Percentiles rank a stretch among this genome's conserved stretches.
Evolutionary conservation across 2,113 vertebrate genomes (phyloP).

Genomic region (Tinamus guttatus): DNA sequence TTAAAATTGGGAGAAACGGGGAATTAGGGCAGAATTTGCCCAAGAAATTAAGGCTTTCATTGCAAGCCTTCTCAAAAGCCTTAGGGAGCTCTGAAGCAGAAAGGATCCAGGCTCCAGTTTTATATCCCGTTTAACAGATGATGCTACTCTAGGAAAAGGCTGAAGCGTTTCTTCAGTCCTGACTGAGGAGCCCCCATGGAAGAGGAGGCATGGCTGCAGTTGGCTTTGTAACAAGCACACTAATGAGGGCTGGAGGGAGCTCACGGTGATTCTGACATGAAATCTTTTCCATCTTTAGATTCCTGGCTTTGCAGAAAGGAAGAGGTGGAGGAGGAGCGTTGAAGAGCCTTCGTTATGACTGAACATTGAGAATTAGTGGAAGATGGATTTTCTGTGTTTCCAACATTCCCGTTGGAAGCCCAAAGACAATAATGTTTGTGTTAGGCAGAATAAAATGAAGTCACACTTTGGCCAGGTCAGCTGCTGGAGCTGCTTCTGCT

Average conservation of each 20-base stretch:
- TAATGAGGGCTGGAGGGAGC: neutral
- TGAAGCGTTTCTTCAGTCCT: neutral
- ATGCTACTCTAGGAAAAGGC: neutral
- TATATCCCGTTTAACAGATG: neutral
- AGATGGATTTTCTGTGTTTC: neutral
- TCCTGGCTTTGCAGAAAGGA: slow-evolving; percentile 91
- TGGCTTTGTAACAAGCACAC: neutral
- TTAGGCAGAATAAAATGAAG: slow-evolving; percentile 1
- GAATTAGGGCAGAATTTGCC: neutral
- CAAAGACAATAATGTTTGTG: neutral
- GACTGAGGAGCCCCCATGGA: fast-evolving
- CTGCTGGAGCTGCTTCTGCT: neutral
- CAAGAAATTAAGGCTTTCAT: neutral
- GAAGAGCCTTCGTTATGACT: slow-evolving; percentile 94
- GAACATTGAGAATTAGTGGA: slow-evolving; percentile 22
- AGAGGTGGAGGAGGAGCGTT: slow-evolving; percentile 83
- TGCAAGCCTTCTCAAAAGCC: neutral
- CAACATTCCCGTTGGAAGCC: slow-evolving; percentile 1
- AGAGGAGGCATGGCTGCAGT: neutral
- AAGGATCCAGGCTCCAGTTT: neutral
- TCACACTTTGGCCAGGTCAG: neutral
- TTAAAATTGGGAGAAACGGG: neutral
- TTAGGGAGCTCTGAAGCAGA: neutral
- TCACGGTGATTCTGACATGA: slow-evolving; percentile 5
- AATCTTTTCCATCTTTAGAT: slow-evolving; percentile 80